These are phyloP conservation scores for Gonioctena quinquepunctata DNA, from an alignment of 1,140 invertebrate genomes.

Conservation along the genomic window DNA sequence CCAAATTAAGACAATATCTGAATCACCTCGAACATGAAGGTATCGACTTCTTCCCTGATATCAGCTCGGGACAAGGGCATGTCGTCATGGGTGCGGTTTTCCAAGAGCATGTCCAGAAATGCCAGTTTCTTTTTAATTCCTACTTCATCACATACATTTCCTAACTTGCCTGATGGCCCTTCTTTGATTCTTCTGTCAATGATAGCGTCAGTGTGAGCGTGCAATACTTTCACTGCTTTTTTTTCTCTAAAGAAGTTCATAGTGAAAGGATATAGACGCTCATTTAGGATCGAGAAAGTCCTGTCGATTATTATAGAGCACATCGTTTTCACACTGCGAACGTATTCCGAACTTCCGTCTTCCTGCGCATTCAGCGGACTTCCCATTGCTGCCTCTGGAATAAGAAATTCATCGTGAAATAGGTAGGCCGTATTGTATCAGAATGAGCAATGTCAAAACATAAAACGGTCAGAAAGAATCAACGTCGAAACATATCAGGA, in stretches of 20 bases:
- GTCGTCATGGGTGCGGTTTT: conserved; percentile 60
- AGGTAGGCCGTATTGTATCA: too few species aligned
- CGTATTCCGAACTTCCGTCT: conserved; percentile 72
- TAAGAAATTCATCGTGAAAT: too few species aligned
- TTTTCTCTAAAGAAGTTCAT: conserved; percentile 50
- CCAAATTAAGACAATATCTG: too few species aligned
- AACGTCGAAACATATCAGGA: too few species aligned
- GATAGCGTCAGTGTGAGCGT: conserved; percentile 70
- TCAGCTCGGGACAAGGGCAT: conserved; percentile 64
- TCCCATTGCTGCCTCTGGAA: conserved; percentile 72
- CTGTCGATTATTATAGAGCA: conserved; percentile 52
- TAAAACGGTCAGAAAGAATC: too few species aligned
- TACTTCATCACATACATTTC: conserved; percentile 24
- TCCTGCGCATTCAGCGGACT: conserved; percentile 69
- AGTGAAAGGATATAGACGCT: conserved; percentile 34
- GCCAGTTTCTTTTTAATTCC: conserved; percentile 64
- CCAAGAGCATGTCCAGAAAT: conserved; percentile 75
- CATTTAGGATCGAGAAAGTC: conserved; percentile 52
- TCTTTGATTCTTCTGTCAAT: conserved; percentile 55
- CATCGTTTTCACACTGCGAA: conserved; percentile 67
- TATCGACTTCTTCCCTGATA: conserved; percentile 83
- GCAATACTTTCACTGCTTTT: conserved; percentile 65
- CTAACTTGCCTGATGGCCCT: conserved; percentile 21
- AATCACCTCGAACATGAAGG: conserved; percentile 83
- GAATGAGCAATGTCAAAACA: too few species aligned